Conservation (phyloP, 2,888 invertebrate species). For the Dasysyrphus tricinctus region DNA sequence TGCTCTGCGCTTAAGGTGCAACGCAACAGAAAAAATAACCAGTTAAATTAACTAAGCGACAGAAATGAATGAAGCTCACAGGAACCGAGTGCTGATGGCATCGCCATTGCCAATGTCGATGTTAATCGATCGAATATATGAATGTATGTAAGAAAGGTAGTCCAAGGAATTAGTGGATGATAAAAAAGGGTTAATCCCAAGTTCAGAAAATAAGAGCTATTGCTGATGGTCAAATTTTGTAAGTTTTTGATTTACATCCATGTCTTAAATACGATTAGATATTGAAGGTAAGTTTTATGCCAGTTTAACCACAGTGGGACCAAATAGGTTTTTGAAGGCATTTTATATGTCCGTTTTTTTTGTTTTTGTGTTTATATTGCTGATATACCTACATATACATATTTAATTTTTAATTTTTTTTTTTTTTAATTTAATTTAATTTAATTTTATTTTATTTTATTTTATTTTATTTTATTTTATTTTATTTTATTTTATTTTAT, state of each 20-base stretch:
- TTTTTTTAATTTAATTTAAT: too few species aligned
- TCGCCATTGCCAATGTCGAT: slow-evolving; percentile 35
- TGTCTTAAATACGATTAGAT: slow-evolving; percentile 18
- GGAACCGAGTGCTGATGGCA: slow-evolving; percentile 15
- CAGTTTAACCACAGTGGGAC: slow-evolving; percentile 21
- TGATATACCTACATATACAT: too few species aligned
- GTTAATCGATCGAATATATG: slow-evolving; percentile 63
- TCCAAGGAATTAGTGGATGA: slow-evolving; percentile 20
- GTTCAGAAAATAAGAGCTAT: slow-evolving; percentile 16
- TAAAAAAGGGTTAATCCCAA: slow-evolving; percentile 41
- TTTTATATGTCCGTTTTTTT: too few species aligned
- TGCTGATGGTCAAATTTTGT: neutral
- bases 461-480: too few species aligned
- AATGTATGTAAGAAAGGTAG: slow-evolving; percentile 23
- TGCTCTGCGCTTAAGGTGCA: slow-evolving; percentile 66
- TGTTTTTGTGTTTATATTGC: too few species aligned
- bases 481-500: too few species aligned
- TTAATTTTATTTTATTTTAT: too few species aligned
- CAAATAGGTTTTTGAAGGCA: too few species aligned
- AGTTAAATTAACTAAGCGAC: slow-evolving; percentile 67
- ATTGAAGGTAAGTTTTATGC: neutral
- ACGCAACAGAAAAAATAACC: slow-evolving; percentile 37
- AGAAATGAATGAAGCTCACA: slow-evolving; percentile 67
- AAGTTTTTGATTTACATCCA: slow-evolving; percentile 48
- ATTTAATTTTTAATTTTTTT: too few species aligned